These are phyloP conservation scores for Prunella fulvescens DNA, from an alignment of 2,113 vertebrate genomes.

Conservation along the genomic window DNA sequence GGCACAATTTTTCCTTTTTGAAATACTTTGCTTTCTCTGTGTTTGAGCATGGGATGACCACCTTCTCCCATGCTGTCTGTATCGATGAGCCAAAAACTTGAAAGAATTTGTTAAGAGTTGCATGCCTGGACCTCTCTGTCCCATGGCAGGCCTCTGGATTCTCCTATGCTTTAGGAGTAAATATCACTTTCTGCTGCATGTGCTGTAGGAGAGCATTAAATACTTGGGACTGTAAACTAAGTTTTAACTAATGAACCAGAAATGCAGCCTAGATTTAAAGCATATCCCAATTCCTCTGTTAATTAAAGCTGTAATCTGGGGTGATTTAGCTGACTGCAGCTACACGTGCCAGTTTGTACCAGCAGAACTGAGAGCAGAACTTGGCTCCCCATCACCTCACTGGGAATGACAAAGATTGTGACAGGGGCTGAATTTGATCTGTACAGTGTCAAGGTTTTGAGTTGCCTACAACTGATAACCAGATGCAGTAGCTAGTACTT, in stretches of 20 bases:
- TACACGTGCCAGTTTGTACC: neutral
- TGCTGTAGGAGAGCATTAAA: neutral
- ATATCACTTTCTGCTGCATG: neutral
- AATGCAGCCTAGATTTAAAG: neutral
- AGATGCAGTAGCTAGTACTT: neutral
- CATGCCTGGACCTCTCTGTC: neutral
- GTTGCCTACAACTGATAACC: neutral
- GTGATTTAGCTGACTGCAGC: neutral
- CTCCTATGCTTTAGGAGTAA: neutral
- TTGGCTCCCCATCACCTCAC: neutral
- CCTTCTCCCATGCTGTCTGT: neutral
- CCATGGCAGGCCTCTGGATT: neutral
- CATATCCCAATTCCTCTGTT: neutral
- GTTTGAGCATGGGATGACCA: neutral
- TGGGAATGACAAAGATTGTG: neutral
- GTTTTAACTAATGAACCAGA: neutral
- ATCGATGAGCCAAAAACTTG: neutral
- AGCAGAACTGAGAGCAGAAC: neutral
- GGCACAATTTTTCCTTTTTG: neutral
- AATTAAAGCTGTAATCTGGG: neutral
- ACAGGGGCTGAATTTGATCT: neutral
- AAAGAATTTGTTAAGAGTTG: neutral
- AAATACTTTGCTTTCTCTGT: neutral
- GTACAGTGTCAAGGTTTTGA: neutral
- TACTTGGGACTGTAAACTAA: neutral